phyloP scores from a whole-genome alignment of 2,113 vertebrate species.

The Salvelinus fontinalis region DNA sequence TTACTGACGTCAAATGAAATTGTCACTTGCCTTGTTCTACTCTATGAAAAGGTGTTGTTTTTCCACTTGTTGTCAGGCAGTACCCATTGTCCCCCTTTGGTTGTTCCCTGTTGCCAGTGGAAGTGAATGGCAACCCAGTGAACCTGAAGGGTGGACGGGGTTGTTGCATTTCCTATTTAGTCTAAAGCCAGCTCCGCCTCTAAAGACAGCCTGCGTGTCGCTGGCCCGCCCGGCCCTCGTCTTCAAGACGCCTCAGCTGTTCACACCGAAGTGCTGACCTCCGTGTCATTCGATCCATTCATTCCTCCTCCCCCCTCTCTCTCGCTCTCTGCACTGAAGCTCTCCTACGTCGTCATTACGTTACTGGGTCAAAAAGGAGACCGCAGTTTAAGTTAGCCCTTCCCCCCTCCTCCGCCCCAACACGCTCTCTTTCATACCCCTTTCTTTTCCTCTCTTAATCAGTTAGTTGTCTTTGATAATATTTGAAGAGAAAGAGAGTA shows the following conservation, averaged over 20 bases:
- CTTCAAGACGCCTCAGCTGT: conserved; percentile 84
- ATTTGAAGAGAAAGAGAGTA: background rate
- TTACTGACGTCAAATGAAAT: background rate
- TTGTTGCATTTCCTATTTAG: conserved; percentile 39
- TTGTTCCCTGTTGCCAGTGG: conserved; percentile 6
- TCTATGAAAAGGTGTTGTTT: background rate
- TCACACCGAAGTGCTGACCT: conserved; percentile 82
- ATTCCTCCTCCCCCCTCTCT: conserved; percentile 55
- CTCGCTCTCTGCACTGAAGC: conserved; percentile 18
- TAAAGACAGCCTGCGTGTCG: conserved; percentile 9
- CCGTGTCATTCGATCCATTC: conserved; percentile 76
- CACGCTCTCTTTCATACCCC: background rate
- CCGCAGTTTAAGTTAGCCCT: background rate
- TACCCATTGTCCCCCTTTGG: background rate
- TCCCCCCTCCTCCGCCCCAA: background rate
- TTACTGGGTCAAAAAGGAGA: conserved; percentile 18
- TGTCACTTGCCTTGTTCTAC: background rate
- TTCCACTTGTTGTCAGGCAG: background rate
- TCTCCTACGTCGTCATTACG: background rate
- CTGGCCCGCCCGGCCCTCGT: conserved; percentile 32
- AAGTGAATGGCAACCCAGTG: conserved; percentile 18
- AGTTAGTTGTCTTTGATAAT: background rate
- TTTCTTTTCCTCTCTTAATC: background rate
- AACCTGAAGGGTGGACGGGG: background rate
- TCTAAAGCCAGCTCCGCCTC: conserved; percentile 8